Conservation (phyloP, 2,888 invertebrate genomes). For the Nephrotoma flavescens region DNA sequence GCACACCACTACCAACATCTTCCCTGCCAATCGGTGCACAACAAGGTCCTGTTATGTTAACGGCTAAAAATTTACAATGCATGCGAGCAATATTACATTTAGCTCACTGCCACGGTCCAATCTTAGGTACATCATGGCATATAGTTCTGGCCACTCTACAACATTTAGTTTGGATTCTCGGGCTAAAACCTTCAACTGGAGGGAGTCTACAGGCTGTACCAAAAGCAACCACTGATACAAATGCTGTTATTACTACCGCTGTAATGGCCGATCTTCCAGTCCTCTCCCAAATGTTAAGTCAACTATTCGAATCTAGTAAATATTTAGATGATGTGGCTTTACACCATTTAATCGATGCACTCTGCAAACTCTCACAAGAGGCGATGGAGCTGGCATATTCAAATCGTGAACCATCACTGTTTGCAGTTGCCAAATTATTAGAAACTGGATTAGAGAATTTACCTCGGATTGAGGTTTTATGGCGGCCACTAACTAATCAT, state of each 20-base stretch:
- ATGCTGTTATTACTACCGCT: constrained; percentile 81
- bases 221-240: constrained; percentile 55
- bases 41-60: constrained; percentile 71
- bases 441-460: constrained; percentile 55
- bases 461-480: constrained; percentile 80
- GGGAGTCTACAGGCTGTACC: constrained; percentile 79
- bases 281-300: constrained; percentile 78
- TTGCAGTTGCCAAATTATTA: constrained; percentile 95
- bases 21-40: constrained; percentile 53
- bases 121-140: constrained; percentile 89
- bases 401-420: constrained; percentile 89
- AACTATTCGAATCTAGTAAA: constrained; percentile 88
- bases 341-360: constrained; percentile 89
- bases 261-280: constrained; percentile 93
- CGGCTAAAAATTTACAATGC: constrained; percentile 93
- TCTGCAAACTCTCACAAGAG: constrained; percentile 90
- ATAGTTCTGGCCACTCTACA: constrained; percentile 89
- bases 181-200: constrained; percentile 86
- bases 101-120: constrained; percentile 83
- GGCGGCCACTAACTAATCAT: constrained; percentile 91
- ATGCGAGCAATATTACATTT: constrained; percentile 82
- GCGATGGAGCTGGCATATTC: constrained; percentile 95
- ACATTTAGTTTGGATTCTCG: constrained; percentile 86
- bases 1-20: constrained; percentile 82
- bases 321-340: constrained; percentile 86